Base-by-base conservation (phyloP, 2,113 vertebrate species). In the Pongo abelii region DNA sequence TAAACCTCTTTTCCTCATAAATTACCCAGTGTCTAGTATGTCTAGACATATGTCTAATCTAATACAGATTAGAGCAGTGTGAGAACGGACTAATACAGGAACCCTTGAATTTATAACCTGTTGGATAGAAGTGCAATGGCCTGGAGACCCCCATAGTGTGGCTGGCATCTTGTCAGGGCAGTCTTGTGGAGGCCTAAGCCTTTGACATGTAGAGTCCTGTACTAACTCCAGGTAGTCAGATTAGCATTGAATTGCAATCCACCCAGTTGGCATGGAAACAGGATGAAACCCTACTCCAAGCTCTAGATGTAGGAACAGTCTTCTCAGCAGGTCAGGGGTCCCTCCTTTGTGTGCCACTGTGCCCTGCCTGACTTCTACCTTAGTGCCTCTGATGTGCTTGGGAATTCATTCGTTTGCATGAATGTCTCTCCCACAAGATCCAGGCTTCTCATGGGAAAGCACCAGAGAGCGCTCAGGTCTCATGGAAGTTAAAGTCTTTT, bases 281-380 rank as follows among this genome's bases (percentile, higher is more conserved):
- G 9, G 43, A 25, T 4, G 25, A 20, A 78, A 55, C 3, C 16
- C 3, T 20, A 7, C 12, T 8, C 52, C 1, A 6, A n/a, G 2
- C 1, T 57, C 52, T 6, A 50, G n/a, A 3, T 4, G 6, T 4
- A 1, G 0, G 1, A 1, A 38, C 6, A 35, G 38, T 4, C 48
- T 74, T 50, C 40, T 72, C 72, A 30, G 46, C n/a, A 81, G 43
- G 18, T 13, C 52, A 5, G 35, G 9, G 13, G 6, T 4, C 30
- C 55, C 7, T 17, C 59, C 30, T 32, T 55, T 18, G 1, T 3
- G 12, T 30, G 11, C 38, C 7, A 7, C 5, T 8, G n/a, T 17
- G 14, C 30, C 7, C 23, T 18, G 11, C 30, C 48, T 59, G 25
- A 6, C 35, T 6, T 94, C 35, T 25, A 27, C 6, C 30, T 14